These are phyloP conservation scores for Alauda arvensis DNA, from an alignment of 2,797 vertebrate species.

Conservation along the genomic window DNA sequence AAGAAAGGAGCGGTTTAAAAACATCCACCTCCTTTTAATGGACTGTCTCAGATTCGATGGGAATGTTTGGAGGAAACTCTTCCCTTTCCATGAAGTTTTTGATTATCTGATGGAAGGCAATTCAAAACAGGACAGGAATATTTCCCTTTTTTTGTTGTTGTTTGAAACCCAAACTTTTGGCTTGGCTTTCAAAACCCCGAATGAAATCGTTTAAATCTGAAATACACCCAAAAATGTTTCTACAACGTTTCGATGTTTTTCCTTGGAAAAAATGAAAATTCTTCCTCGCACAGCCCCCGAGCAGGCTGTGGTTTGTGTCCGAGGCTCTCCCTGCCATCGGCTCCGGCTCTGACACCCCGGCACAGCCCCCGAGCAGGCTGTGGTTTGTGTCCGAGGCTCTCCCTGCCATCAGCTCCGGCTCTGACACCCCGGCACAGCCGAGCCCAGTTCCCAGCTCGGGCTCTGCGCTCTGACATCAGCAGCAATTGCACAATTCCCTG, in stretches of 20 bases:
- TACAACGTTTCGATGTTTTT: neutral
- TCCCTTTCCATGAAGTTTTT: neutral
- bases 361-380: neutral
- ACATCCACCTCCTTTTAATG: neutral
- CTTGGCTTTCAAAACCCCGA: conserved; percentile 12
- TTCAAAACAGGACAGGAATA: conserved; percentile 32
- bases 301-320: neutral
- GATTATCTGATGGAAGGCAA: conserved; percentile 26
- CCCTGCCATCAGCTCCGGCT: neutral
- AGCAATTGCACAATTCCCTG: conserved; percentile 1
- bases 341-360: neutral
- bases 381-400: neutral
- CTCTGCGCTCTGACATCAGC: neutral
- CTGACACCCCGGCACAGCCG: neutral
- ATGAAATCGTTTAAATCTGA: neutral
- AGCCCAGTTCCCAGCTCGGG: neutral
- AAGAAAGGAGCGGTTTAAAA: neutral
- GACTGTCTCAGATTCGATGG: neutral
- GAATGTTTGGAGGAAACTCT: neutral
- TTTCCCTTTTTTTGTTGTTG: neutral
- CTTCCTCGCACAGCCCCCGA: neutral
- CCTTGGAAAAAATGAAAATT: neutral
- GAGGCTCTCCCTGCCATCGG: neutral
- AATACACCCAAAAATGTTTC: neutral
- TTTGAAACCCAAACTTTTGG: conserved; percentile 16